These are phyloP conservation scores for Montifringilla adamsi DNA, from an alignment of 2,113 vertebrate species.

Conservation along the genomic window DNA sequence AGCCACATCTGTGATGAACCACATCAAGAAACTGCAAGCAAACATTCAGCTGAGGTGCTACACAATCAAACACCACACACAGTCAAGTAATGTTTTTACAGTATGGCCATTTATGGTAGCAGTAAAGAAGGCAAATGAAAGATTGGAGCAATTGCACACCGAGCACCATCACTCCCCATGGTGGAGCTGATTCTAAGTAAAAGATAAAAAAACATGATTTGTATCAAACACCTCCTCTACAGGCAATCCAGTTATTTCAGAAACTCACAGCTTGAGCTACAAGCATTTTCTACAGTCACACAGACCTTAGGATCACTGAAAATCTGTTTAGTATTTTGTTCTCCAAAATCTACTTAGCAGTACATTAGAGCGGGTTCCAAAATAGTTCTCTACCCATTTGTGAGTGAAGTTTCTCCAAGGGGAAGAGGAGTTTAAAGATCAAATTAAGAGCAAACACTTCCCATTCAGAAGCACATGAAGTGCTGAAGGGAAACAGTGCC, in stretches of 20 bases:
- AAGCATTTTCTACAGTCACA: background rate
- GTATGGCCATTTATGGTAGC: slow-evolving; percentile 43
- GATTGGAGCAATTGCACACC: background rate
- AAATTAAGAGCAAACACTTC: background rate
- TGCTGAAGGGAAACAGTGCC: background rate
- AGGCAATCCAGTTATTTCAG: background rate
- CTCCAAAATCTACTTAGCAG: background rate
- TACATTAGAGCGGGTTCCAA: background rate
- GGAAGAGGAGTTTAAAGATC: background rate
- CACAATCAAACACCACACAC: background rate
- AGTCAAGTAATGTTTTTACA: slow-evolving; percentile 17
- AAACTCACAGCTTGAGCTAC: background rate
- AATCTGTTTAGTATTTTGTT: background rate
- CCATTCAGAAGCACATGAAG: background rate
- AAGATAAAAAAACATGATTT: background rate
- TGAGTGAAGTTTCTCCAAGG: background rate
- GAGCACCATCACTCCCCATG: background rate
- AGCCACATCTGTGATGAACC: slow-evolving; percentile 67
- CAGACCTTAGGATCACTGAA: background rate
- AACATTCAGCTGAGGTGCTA: slow-evolving; percentile 48
- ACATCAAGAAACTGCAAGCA: slow-evolving; percentile 68
- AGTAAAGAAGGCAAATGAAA: background rate
- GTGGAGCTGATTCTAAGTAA: background rate
- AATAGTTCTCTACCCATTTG: background rate
- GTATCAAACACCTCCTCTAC: background rate